Conservation (phyloP, 2,113 vertebrate species). For the Centropristis striata region DNA sequence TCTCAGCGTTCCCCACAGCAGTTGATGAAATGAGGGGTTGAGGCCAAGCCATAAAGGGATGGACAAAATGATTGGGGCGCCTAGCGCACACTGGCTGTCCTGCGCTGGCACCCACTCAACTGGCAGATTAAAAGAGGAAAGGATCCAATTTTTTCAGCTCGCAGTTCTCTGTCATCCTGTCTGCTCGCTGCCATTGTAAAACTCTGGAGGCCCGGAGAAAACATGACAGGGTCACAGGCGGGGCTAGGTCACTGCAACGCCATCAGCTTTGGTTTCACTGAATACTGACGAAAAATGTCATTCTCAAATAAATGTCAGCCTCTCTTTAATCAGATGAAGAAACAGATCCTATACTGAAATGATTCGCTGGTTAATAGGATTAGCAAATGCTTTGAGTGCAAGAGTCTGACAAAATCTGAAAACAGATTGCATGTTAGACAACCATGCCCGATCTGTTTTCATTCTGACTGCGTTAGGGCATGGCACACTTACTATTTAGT, state of each 20-base stretch:
- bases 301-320: constrained; percentile 37
- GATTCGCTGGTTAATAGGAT: constrained; percentile 54
- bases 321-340: constrained; percentile 51
- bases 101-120: constrained; percentile 76
- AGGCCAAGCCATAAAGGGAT: constrained; percentile 68
- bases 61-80: constrained; percentile 75
- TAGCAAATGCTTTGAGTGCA: constrained; percentile 42
- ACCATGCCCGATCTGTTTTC: neutral
- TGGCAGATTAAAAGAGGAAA: constrained; percentile 77
- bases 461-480: neutral
- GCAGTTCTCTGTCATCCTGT: constrained; percentile 59
- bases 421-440: neutral
- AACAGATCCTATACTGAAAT: constrained; percentile 38
- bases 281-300: constrained; percentile 24
- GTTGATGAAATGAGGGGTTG: constrained; percentile 48
- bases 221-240: constrained; percentile 44
- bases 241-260: constrained; percentile 31
- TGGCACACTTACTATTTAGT: neutral
- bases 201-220: constrained; percentile 46
- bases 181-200: constrained; percentile 48
- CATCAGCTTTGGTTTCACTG: constrained; percentile 9
- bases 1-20: constrained; percentile 52
- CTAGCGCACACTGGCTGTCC: constrained; percentile 67
- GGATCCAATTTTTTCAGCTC: constrained; percentile 73
- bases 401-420: constrained; percentile 30